A percentile compares a stretch with the other conserved stretches of the same genome.
These are phyloP conservation scores for Cryptocephalus primarius DNA, from an alignment of 2,888 invertebrate genomes.

Conservation along the genomic window DNA sequence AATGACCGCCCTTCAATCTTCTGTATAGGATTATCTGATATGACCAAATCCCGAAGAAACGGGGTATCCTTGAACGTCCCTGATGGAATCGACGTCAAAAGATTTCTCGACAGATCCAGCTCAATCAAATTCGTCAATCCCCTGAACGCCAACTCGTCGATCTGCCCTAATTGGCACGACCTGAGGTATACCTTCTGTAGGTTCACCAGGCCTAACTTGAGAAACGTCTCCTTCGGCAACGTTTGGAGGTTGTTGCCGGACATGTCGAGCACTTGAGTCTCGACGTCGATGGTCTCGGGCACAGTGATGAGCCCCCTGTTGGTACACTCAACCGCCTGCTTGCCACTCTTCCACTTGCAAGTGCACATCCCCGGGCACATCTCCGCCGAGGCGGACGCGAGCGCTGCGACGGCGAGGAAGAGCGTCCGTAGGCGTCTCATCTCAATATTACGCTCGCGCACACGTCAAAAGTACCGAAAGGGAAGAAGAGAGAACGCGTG, in stretches of 20 bases:
- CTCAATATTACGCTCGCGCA: too few species aligned
- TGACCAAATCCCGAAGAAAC: constrained; percentile 68
- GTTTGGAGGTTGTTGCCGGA: constrained; percentile 80
- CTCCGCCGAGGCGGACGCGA: constrained; percentile 36
- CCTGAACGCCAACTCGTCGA: constrained; percentile 73
- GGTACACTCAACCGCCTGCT: constrained; percentile 85
- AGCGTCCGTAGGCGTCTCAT: not conserved
- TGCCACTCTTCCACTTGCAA: constrained; percentile 92
- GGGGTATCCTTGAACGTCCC: constrained; percentile 69
- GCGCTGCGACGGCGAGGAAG: constrained; percentile 5
- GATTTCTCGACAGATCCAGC: constrained; percentile 77
- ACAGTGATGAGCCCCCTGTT: constrained; percentile 73
- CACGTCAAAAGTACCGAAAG: not conserved
- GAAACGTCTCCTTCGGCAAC: constrained; percentile 72
- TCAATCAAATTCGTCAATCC: constrained; percentile 84
- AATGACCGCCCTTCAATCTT: constrained; percentile 69
- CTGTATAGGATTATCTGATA: constrained; percentile 73
- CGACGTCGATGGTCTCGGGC: constrained; percentile 76
- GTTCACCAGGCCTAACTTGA: constrained; percentile 69
- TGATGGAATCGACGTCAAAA: constrained; percentile 69
- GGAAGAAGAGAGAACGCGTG: not conserved
- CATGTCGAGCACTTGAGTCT: constrained; percentile 83
- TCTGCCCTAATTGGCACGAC: constrained; percentile 74
- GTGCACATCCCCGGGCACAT: constrained; percentile 68
- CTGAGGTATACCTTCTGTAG: constrained; percentile 77